Base-by-base conservation (phyloP, 1,140 invertebrate genomes). In the Vanessa tameamea region DNA sequence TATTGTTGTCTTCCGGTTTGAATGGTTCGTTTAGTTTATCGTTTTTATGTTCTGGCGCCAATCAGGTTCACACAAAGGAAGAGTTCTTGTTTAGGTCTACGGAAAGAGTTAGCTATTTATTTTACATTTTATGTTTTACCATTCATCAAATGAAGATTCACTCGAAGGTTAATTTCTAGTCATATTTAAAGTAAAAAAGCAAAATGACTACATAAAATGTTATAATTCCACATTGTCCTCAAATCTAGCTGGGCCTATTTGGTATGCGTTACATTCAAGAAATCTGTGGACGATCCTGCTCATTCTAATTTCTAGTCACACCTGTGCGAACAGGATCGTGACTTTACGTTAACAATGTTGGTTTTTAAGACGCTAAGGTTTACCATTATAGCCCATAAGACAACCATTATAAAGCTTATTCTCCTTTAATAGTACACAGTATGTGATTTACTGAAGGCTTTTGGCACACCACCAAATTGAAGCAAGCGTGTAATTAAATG, bases 271-370 rank as follows among this genome's bases (percentile, higher is more conserved):
- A 55, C 66, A 69, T 55, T 69, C 66, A 74, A 61, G 14, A 74
- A 74, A 74, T 74, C 57, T 57, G 65, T 59, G 76, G 47, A 43
- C 50, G 66, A 61, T 72, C 50, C 72, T 51, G 47, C 76, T 78
- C 76, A 74, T 77, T 77, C 76, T 77, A 77, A 77, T 78, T 78
- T 69, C 72, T 20, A 72, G 64, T 72, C 76, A 73, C 76, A 78
- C 72, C 72, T 78, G 74, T 77, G 68, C 55, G 63, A 71, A 64
- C 50, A 67, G 53, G 26, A 78, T 53, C 76, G 76, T 78, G 76
- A 78, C 76, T 77, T 74, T 66, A 71, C 76, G 70, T 69, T 78
- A 78, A 78, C 69, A 71, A 78, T 72, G 72, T 78, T 68, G 69
- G 63, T 65, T 70, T 74, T 65, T 73, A 6, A 48, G 7, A n/a